Conservation (phyloP, 30 jellyfish, hydroid and myxozoan genomes). For the Turritopsis rubra region DNA sequence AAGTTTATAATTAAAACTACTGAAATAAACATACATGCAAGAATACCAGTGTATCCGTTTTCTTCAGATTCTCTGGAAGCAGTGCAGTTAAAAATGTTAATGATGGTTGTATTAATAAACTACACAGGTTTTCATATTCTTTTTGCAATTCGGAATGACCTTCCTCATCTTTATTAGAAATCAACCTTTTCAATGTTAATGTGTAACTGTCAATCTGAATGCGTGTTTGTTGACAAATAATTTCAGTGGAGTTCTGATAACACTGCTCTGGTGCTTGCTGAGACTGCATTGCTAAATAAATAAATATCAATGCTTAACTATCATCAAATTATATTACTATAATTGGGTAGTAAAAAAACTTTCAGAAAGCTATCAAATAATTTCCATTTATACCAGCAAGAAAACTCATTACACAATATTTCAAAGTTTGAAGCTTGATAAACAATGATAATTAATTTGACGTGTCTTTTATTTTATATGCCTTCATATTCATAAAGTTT, state of each 20-base stretch:
- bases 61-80: neutral
- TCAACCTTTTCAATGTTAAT: neutral
- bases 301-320: too few relatives aligned
- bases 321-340: too few relatives aligned
- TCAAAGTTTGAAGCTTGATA: too few relatives aligned
- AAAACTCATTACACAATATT: too few relatives aligned
- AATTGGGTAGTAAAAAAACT: too few relatives aligned
- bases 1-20: too few relatives aligned
- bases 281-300: neutral
- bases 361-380: too few relatives aligned
- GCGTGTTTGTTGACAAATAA: neutral
- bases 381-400: too few relatives aligned
- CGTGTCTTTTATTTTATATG: too few relatives aligned
- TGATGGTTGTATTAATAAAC: neutral
- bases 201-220: neutral
- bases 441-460: too few relatives aligned
- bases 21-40: neutral
- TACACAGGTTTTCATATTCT: neutral
- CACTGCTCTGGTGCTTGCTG: neutral
- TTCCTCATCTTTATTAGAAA: neutral
- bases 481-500: too few relatives aligned
- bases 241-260: neutral
- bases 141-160: neutral
- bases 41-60: conserved; percentile 3
- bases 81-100: neutral